Conservation (phyloP, 2,888 invertebrate species). For the Campoplex capitator region DNA sequence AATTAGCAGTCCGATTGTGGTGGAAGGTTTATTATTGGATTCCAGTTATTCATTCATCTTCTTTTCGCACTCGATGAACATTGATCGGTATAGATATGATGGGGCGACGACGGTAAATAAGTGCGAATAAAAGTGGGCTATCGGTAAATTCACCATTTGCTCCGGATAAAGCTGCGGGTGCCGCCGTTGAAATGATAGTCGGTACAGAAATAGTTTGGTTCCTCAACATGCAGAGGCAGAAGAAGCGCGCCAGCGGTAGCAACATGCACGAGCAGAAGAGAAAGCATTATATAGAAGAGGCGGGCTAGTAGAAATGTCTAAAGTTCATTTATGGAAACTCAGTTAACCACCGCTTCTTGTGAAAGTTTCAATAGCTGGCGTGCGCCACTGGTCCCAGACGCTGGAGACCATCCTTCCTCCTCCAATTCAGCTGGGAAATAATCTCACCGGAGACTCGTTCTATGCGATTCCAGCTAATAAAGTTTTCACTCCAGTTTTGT, state of each 20-base stretch:
- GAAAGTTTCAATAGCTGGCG: conserved; percentile 78
- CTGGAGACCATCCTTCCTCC: conserved; percentile 9
- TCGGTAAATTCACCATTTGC: conserved; percentile 24
- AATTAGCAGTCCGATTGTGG: not conserved
- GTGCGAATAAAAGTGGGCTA: conserved; percentile 10
- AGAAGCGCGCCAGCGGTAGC: conserved; percentile 45
- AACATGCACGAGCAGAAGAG: conserved; percentile 39
- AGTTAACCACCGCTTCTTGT: conserved; percentile 76
- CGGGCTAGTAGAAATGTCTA: conserved; percentile 70
- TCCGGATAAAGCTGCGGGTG: conserved; percentile 28
- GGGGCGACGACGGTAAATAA: not conserved
- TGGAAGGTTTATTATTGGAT: not conserved
- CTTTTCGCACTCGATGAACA: not conserved
- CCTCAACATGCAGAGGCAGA: conserved; percentile 1
- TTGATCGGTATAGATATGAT: not conserved
- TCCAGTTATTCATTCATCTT: not conserved
- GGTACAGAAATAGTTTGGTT: conserved; percentile 52
- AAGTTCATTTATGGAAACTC: conserved; percentile 78
- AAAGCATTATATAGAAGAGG: conserved; percentile 13
- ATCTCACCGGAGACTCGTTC: conserved; percentile 76
- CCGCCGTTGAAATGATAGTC: conserved; percentile 38
- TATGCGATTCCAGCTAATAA: conserved; percentile 77
- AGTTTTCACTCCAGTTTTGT: conserved; percentile 80
- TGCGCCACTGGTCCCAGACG: conserved; percentile 56
- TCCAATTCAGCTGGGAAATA: conserved; percentile 71